phyloP scores from a whole-genome alignment of 23 tunicate genomes.

The Aplidium turbinatum region DNA sequence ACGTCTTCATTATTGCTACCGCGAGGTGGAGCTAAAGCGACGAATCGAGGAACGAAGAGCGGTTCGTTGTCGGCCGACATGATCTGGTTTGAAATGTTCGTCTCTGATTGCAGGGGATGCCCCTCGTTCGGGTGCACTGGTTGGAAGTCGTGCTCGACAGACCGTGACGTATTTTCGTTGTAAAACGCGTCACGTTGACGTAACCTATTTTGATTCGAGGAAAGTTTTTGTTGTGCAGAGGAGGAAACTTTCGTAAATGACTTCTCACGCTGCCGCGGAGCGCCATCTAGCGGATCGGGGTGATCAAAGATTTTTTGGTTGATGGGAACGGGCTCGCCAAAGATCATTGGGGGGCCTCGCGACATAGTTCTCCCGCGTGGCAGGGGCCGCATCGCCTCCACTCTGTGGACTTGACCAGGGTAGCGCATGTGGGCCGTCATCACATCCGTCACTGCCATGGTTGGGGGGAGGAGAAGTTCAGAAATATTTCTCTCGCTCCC shows the following conservation, averaged over 20 bases:
- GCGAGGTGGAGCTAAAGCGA: constrained; percentile 35
- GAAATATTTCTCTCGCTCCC: constrained; percentile 19
- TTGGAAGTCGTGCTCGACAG: no score
- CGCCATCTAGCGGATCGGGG: neutral
- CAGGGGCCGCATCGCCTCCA: constrained; percentile 58
- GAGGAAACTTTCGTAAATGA: neutral
- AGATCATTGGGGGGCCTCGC: constrained; percentile 62
- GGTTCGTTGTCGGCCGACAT: neutral
- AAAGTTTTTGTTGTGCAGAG: neutral
- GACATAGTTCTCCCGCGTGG: constrained; percentile 50
- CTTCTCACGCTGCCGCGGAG: constrained; percentile 8
- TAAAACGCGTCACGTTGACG: constrained; percentile 1
- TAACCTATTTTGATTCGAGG: neutral
- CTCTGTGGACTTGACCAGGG: constrained; percentile 54
- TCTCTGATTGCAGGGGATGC: neutral
- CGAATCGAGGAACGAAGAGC: constrained; percentile 43
- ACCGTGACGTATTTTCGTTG: neutral
- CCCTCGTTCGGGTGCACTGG: no score
- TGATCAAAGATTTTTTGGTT: constrained; percentile 16
- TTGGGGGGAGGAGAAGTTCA: constrained; percentile 55
- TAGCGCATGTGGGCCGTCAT: constrained; percentile 70
- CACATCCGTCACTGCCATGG: constrained; percentile 46
- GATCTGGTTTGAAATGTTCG: neutral
- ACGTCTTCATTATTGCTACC: constrained; percentile 3
- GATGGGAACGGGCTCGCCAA: constrained; percentile 58